Conservation (phyloP, 1,140 invertebrate genomes). For the Trichomalopsis sarcophagae region DNA sequence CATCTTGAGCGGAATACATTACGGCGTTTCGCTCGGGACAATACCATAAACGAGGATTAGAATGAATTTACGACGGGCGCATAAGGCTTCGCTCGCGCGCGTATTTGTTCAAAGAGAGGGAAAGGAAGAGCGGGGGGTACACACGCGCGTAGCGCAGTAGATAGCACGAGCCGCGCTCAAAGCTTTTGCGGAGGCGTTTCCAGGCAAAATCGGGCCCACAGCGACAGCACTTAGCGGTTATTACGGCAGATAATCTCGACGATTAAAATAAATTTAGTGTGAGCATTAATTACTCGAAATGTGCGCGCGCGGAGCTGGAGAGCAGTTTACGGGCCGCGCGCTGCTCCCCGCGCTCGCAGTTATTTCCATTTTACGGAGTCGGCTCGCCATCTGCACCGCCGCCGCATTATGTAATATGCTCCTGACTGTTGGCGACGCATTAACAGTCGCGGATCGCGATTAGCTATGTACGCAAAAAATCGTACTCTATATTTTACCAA, state of each 20-base stretch:
- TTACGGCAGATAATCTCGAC: conserved; percentile 67
- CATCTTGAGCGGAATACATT: conserved; percentile 17
- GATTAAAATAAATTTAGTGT: conserved; percentile 71
- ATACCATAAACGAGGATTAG: conserved; percentile 43
- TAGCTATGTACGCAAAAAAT: not conserved
- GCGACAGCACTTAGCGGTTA: conserved; percentile 67
- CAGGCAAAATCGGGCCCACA: conserved; percentile 23
- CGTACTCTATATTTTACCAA: not conserved
- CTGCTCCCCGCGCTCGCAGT: not conserved
- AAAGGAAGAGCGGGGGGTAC: not conserved
- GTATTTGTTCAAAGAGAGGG: conserved; percentile 45
- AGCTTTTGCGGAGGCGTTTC: conserved; percentile 15
- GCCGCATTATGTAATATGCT: not conserved
- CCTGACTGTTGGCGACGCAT: not conserved
- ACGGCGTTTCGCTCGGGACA: not conserved
- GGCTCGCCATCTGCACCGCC: not conserved
- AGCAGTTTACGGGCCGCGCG: too few relatives aligned
- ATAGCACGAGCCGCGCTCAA: not conserved
- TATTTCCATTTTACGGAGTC: conserved; percentile 31
- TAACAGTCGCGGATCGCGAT: not conserved
- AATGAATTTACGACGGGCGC: conserved; percentile 27
- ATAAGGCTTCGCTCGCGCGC: not conserved
- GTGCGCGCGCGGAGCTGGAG: not conserved
- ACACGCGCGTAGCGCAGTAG: not conserved
- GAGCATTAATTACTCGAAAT: conserved; percentile 63